Conservation (phyloP, 1,140 invertebrate genomes). For the Diuraphis noxia region DNA sequence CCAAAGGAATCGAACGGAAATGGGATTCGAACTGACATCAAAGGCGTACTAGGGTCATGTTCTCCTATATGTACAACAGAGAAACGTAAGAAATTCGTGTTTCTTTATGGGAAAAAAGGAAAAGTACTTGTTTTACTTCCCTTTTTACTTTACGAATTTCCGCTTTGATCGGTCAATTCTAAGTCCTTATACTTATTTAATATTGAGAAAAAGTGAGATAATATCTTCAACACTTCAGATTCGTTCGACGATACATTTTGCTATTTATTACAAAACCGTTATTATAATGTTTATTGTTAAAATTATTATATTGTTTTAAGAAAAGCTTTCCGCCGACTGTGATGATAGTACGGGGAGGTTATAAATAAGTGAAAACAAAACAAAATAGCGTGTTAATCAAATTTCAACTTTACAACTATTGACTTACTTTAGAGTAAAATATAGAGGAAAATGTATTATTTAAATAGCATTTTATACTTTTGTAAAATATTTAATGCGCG, state of each 20-base stretch:
- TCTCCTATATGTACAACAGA: not conserved
- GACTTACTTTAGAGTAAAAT: not conserved
- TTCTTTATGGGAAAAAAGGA: not conserved
- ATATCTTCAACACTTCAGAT: not conserved
- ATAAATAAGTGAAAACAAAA: too few species aligned
- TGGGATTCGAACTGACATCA: constrained; percentile 52
- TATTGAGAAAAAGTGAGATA: not conserved
- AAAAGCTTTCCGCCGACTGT: not conserved
- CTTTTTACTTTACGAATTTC: not conserved
- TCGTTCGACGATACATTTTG: not conserved
- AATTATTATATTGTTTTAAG: not conserved
- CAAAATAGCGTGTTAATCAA: not conserved
- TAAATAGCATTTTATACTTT: not conserved
- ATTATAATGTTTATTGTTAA: not conserved
- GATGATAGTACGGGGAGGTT: too few species aligned
- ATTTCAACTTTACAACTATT: not conserved
- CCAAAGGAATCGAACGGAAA: constrained; percentile 51
- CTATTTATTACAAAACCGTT: not conserved
- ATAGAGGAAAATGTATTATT: not conserved
- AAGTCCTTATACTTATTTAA: not conserved
- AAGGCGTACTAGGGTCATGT: constrained; percentile 24
- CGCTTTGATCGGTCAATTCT: constrained; percentile 24
- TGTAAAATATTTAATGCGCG: not conserved
- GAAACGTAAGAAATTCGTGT: not conserved
- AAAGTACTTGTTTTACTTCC: constrained; percentile 34